Conservation (phyloP, 2,113 vertebrate species). For the Periophthalmus modestus region DNA sequence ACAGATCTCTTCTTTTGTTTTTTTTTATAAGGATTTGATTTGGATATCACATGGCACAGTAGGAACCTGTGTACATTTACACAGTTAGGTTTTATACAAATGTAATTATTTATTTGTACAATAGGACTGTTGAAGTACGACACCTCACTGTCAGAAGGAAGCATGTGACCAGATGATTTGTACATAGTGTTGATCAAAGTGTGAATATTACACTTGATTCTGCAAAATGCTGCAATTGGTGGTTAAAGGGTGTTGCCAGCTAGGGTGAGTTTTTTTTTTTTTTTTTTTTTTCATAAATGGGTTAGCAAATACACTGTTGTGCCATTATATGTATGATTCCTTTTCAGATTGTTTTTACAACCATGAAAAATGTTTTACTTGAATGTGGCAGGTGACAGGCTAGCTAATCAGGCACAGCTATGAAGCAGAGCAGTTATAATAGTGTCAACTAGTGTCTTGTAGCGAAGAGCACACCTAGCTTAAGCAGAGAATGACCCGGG, state of each 20-base stretch:
- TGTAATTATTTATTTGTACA: slow-evolving; percentile 66
- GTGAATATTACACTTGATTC: slow-evolving; percentile 35
- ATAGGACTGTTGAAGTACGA: slow-evolving; percentile 50
- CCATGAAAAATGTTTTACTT: slow-evolving; percentile 73
- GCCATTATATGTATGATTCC: slow-evolving; percentile 60
- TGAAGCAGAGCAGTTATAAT: slow-evolving; percentile 49
- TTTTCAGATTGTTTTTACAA: slow-evolving; percentile 51
- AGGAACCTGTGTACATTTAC: slow-evolving; percentile 30
- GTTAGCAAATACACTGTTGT: slow-evolving; percentile 55
- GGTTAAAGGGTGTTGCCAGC: slow-evolving; percentile 24
- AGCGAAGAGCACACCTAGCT: slow-evolving; percentile 38
- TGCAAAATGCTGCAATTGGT: slow-evolving; percentile 66
- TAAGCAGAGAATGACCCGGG: slow-evolving; percentile 47
- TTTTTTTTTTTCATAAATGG: slow-evolving; percentile 42
- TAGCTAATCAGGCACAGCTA: slow-evolving; percentile 53
- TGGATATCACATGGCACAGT: neutral
- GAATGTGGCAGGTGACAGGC: slow-evolving; percentile 61
- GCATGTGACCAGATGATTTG: slow-evolving; percentile 67
- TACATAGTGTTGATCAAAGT: slow-evolving; percentile 50
- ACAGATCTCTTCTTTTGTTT: slow-evolving; percentile 5
- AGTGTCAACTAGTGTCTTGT: slow-evolving; percentile 48
- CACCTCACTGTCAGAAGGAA: slow-evolving; percentile 45
- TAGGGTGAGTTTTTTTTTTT: neutral
- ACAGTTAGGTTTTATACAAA: slow-evolving; percentile 45
- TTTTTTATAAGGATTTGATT: neutral